phyloP scores from a whole-genome alignment of 2,113 vertebrate genomes.

The Eulemur macaco region DNA sequence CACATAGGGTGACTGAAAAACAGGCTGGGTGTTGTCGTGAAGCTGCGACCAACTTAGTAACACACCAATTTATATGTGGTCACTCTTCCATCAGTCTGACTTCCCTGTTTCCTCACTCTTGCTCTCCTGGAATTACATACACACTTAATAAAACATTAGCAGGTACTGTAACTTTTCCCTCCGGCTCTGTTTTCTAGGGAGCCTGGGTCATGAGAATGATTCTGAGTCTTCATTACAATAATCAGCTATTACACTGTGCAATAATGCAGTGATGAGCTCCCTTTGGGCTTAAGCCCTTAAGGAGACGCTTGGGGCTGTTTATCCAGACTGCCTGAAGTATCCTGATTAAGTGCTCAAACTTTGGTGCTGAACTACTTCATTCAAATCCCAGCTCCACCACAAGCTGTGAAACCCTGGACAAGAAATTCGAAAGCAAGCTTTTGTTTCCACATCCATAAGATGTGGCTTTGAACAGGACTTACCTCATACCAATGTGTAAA shows the following conservation, averaged over 20 bases:
- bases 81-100: not conserved
- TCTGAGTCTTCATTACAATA: not conserved
- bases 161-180: not conserved
- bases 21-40: not conserved
- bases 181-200: not conserved
- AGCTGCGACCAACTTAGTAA: not conserved
- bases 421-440: not conserved
- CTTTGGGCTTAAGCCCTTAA: not conserved
- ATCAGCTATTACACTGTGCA: not conserved
- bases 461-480: not conserved
- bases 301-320: not conserved
- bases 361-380: not conserved
- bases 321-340: not conserved
- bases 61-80: not conserved
- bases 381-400: not conserved
- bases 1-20: not conserved
- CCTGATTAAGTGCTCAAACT: not conserved
- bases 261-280: constrained; percentile 4
- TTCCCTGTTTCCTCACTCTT: not conserved
- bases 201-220: not conserved
- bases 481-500: not conserved
- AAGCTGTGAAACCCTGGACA: not conserved
- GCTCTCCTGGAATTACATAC: not conserved
- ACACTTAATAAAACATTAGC: not conserved
- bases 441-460: not conserved